Evolutionary conservation across 2,888 invertebrate species (phyloP).

Genomic region (Dendrolimus pini): DNA sequence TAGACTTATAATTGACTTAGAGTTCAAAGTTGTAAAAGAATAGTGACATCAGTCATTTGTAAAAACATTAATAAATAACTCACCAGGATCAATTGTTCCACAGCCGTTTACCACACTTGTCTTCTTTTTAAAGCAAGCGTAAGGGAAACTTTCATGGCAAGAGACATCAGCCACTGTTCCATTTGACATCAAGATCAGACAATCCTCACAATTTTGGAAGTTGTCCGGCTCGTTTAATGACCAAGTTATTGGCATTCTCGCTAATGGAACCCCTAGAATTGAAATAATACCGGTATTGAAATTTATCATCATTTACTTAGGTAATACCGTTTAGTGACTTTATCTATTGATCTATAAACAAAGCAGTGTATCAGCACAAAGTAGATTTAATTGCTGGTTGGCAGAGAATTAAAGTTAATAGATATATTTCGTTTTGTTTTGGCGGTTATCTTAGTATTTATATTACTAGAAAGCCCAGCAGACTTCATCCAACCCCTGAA

Average conservation of each 20-base stretch:
- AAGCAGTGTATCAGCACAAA: background rate
- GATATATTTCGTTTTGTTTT: no score
- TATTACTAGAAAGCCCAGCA: no score
- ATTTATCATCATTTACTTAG: no score
- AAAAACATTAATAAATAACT: background rate
- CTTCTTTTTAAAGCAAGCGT: slow-evolving; percentile 23
- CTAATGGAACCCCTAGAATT: slow-evolving; percentile 20
- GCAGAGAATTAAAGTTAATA: no score
- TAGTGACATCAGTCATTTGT: no score
- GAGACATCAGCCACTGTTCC: slow-evolving; percentile 21
- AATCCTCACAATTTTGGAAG: slow-evolving; percentile 19
- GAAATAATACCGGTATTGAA: no score
- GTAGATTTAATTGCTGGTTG: no score
- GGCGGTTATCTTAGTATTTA: no score
- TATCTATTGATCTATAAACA: background rate
- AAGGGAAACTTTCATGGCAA: slow-evolving; percentile 20
- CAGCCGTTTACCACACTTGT: slow-evolving; percentile 18
- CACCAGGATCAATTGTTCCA: slow-evolving; percentile 26
- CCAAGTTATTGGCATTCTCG: slow-evolving; percentile 24
- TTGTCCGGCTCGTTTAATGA: slow-evolving; percentile 26
- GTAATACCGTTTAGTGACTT: background rate
- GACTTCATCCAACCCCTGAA: no score
- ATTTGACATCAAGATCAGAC: slow-evolving; percentile 15
- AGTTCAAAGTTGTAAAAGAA: no score
- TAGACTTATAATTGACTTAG: no score